Percentiles rank a stretch among this genome's conserved stretches.
phyloP scores from a whole-genome alignment of 2,113 vertebrate species.

The Eudyptes chrysolophus region DNA sequence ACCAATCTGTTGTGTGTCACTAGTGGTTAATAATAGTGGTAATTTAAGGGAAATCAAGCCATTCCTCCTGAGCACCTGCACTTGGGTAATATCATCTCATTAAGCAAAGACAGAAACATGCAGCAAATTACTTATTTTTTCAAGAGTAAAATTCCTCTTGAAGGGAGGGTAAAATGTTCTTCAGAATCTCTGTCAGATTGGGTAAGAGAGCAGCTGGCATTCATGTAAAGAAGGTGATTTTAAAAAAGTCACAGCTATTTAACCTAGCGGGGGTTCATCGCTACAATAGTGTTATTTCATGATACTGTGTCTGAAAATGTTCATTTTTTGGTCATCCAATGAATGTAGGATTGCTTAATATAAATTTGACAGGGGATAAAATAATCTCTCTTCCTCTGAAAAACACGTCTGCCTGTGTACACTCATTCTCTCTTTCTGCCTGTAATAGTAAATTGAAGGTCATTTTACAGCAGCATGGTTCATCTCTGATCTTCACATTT shows the following conservation, averaged over 20 bases:
- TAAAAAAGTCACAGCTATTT: neutral
- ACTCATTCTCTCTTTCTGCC: neutral
- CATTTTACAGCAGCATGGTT: neutral
- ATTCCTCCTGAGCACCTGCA: neutral
- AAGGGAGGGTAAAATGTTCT: neutral
- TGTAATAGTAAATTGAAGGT: slow-evolving; percentile 14
- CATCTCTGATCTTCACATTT: neutral
- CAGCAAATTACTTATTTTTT: neutral
- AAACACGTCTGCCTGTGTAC: neutral
- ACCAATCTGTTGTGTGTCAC: neutral
- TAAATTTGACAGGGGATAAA: neutral
- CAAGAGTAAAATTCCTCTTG: neutral
- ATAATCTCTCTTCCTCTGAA: neutral
- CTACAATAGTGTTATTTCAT: neutral
- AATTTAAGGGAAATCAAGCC: neutral
- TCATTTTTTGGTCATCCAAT: neutral
- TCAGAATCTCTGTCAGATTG: neutral
- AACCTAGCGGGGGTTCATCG: neutral
- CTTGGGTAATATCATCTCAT: neutral
- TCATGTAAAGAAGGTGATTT: neutral
- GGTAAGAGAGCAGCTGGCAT: neutral
- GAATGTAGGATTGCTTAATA: neutral
- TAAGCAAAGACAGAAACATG: neutral
- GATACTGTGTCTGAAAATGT: neutral
- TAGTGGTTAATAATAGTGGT: neutral